These are phyloP conservation scores for Drosophila siamana DNA, from an alignment of 2,888 invertebrate species.

Conservation along the genomic window DNA sequence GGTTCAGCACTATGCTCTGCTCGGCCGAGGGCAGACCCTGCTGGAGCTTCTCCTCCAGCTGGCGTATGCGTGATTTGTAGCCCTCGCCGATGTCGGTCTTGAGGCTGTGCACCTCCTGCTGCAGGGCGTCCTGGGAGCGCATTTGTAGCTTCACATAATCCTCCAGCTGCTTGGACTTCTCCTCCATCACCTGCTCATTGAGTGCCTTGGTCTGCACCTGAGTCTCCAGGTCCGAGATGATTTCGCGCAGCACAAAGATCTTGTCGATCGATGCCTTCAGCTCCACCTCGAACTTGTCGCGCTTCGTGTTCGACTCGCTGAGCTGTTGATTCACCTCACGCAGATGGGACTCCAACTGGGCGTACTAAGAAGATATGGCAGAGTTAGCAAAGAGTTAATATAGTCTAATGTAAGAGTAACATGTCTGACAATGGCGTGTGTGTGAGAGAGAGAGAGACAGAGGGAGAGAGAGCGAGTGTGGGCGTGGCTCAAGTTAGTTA, in stretches of 20 bases:
- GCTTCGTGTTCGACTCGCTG: slow-evolving; percentile 87
- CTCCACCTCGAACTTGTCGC: slow-evolving; percentile 89
- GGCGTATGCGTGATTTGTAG: slow-evolving; percentile 81
- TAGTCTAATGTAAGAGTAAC: not conserved
- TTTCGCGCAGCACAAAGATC: slow-evolving; percentile 90
- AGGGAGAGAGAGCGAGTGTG: slow-evolving; percentile 3
- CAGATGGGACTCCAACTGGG: slow-evolving; percentile 91
- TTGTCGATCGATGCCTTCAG: slow-evolving; percentile 91
- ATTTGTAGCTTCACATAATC: slow-evolving; percentile 81
- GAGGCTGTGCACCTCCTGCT: slow-evolving; percentile 82
- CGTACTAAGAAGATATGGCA: slow-evolving; percentile 87
- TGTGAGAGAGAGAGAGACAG: not conserved
- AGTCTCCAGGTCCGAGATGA: slow-evolving; percentile 91
- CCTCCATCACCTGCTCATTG: slow-evolving; percentile 88
- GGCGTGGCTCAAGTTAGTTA: slow-evolving; percentile 22
- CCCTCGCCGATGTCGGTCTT: slow-evolving; percentile 82
- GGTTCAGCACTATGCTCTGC: slow-evolving; percentile 86
- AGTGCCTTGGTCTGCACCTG: slow-evolving; percentile 90
- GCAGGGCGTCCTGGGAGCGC: slow-evolving; percentile 82
- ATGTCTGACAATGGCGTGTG: slow-evolving; percentile 5
- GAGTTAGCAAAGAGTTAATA: not conserved
- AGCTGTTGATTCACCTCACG: slow-evolving; percentile 89
- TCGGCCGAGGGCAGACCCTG: slow-evolving; percentile 86
- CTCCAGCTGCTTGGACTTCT: slow-evolving; percentile 86
- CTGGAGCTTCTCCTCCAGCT: slow-evolving; percentile 86